Percentiles rank a stretch among this genome's conserved stretches.
These are phyloP conservation scores for Leptodactylus fuscus DNA, from an alignment of 2,113 vertebrate species.

Conservation along the genomic window DNA sequence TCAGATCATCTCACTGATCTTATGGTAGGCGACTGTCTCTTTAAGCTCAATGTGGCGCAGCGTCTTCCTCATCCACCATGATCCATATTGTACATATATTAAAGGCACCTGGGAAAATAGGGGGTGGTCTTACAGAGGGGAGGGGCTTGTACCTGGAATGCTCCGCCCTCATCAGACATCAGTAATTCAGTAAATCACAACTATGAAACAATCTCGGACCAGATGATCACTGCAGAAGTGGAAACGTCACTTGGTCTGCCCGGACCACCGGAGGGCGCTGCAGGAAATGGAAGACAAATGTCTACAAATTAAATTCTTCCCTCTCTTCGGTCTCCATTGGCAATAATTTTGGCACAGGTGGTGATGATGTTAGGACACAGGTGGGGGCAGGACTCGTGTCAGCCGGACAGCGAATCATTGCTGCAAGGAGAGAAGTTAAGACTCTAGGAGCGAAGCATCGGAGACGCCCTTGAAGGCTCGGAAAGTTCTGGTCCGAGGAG, in stretches of 20 bases:
- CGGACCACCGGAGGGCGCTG: neutral
- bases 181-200: too few species aligned
- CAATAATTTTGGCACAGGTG: neutral
- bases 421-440: constrained; percentile 56
- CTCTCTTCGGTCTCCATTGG: neutral
- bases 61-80: too few species aligned
- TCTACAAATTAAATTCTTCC: neutral
- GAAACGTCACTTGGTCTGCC: neutral
- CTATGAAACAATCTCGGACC: neutral
- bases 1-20: neutral
- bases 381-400: neutral
- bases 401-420: neutral
- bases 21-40: neutral
- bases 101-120: neutral
- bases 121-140: neutral
- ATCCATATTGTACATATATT: neutral
- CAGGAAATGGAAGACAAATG: neutral
- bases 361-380: neutral
- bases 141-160: neutral
- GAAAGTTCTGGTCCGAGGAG: constrained; percentile 68
- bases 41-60: neutral
- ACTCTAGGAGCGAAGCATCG: constrained; percentile 67
- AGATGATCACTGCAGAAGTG: too few species aligned
- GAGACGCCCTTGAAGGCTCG: constrained; percentile 63
- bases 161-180: too few species aligned